Conservation (phyloP, 2,113 vertebrate genomes). For the Festucalex cinctus region DNA sequence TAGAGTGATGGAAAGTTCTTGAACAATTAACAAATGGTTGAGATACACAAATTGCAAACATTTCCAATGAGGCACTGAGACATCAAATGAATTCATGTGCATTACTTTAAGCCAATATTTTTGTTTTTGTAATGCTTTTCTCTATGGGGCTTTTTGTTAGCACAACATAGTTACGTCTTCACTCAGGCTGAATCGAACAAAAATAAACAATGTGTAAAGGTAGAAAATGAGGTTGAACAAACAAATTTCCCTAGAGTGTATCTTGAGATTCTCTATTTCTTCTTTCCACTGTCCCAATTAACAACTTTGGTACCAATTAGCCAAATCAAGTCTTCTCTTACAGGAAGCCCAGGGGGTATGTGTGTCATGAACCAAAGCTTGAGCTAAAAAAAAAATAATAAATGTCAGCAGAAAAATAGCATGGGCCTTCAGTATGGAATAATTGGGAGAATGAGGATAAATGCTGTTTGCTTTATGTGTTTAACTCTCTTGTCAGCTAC, state of each 20-base stretch:
- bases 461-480: constrained; percentile 25
- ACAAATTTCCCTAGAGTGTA: constrained; percentile 54
- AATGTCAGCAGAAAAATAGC: constrained; percentile 37
- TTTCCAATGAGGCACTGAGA: not conserved
- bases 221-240: constrained; percentile 60
- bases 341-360: constrained; percentile 53
- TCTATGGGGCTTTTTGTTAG: constrained; percentile 34
- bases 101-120: not conserved
- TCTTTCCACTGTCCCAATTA: constrained; percentile 68
- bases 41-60: not conserved
- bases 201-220: constrained; percentile 41
- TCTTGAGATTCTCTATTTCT: constrained; percentile 44
- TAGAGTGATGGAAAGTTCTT: not conserved
- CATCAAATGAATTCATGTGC: not conserved
- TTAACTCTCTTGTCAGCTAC: constrained; percentile 5
- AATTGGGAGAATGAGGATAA: constrained; percentile 42
- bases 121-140: constrained; percentile 19
- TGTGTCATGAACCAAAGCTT: constrained; percentile 49
- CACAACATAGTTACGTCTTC: constrained; percentile 35
- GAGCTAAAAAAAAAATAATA: constrained; percentile 26
- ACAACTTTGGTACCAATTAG: constrained; percentile 70
- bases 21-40: not conserved
- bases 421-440: constrained; percentile 14
- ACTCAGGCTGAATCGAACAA: constrained; percentile 21
- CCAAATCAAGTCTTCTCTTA: constrained; percentile 61